Evolutionary conservation across 37 sponge, comb jelly and placozoan genomes (phyloP).

Genomic region (Agelas oroides): DNA sequence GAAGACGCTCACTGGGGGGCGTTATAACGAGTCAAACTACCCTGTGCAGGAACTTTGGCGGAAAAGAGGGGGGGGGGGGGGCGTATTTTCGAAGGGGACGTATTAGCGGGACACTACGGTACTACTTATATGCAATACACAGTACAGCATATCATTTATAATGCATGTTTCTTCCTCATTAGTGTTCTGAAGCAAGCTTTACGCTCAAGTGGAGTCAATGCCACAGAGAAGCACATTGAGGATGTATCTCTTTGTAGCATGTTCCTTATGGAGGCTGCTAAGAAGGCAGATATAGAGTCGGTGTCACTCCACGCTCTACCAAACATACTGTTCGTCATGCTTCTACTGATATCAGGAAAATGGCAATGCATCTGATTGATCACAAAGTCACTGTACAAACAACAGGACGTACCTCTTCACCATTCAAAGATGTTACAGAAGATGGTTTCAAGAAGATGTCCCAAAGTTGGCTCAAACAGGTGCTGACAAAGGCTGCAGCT

Average conservation of each 20-base stretch:
- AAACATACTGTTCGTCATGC: conserved; percentile 16
- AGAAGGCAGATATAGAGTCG: conserved; percentile 4
- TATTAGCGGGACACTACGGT: too few species aligned
- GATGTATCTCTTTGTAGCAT: conserved; percentile 20
- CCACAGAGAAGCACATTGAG: conserved; percentile 24
- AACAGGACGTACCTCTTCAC: neutral
- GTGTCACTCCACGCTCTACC: neutral
- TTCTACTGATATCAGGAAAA: neutral
- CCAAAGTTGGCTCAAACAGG: conserved; percentile 22
- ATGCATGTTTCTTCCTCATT: too few species aligned
- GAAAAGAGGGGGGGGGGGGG: too few species aligned
- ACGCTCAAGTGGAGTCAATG: conserved; percentile 5
- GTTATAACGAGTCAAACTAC: too few species aligned
- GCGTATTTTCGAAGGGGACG: too few species aligned
- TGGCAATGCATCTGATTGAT: neutral
- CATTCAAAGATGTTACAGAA: conserved; percentile 8
- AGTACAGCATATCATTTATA: too few species aligned
- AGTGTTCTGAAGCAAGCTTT: conserved; percentile 37
- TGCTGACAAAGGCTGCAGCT: neutral
- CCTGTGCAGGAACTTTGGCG: too few species aligned
- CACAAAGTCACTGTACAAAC: neutral
- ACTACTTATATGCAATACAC: too few species aligned
- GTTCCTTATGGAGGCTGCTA: conserved; percentile 41
- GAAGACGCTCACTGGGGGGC: too few species aligned
- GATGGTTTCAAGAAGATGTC: conserved; percentile 16